Evolutionary conservation across 2,797 vertebrate species (phyloP).

Genomic region (Pempheris klunzingeri): DNA sequence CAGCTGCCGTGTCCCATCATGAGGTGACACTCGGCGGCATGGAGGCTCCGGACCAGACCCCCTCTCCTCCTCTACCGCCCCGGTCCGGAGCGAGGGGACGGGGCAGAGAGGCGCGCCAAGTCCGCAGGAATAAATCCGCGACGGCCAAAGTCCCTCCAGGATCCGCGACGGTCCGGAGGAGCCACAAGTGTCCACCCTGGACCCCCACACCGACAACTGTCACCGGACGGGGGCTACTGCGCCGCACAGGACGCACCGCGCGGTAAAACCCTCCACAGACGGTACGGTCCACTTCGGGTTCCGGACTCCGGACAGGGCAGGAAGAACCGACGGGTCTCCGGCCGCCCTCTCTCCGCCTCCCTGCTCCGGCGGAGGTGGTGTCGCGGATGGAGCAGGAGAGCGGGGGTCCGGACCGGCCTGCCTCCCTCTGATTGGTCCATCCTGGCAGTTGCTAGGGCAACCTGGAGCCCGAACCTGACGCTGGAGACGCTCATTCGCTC

Average conservation of each 20-base stretch:
- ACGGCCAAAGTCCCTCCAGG: neutral
- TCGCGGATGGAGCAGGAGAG: neutral
- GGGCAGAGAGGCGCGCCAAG: neutral
- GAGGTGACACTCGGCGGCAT: conserved; percentile 46
- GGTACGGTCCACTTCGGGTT: conserved; percentile 1
- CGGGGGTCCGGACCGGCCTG: conserved; percentile 14
- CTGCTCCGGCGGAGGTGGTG: conserved; percentile 25
- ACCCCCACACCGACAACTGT: neutral
- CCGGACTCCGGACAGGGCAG: conserved; percentile 2
- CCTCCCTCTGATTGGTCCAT: conserved; percentile 65
- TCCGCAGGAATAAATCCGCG: neutral
- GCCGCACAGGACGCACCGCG: conserved; percentile 15
- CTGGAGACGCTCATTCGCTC: conserved; percentile 36
- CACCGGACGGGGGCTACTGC: neutral
- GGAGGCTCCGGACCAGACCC: neutral
- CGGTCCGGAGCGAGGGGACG: neutral
- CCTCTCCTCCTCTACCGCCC: neutral
- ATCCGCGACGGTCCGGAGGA: neutral
- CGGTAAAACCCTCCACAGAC: neutral
- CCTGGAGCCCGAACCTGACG: conserved; percentile 53
- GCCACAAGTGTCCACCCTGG: conserved; percentile 8
- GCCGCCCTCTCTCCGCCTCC: conserved; percentile 10
- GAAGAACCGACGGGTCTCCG: neutral
- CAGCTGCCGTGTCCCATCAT: conserved; percentile 72
- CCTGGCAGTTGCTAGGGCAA: conserved; percentile 79